Evolutionary conservation across 64 coral and sea anemone genomes (phyloP).

Genomic region (Stichodactyla mertensii): DNA sequence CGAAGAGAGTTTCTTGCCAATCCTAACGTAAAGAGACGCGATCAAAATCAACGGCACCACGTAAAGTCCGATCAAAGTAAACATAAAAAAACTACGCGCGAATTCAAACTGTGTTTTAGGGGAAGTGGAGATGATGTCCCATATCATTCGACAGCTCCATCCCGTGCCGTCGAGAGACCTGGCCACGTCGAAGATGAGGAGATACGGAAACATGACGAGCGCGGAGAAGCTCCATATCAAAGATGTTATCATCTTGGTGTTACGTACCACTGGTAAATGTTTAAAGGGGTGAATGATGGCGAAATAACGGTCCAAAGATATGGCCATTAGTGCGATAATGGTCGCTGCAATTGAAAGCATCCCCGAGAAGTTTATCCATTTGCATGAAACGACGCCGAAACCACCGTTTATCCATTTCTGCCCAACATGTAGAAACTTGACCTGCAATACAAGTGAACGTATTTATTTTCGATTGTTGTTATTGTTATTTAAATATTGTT

Average conservation of each 20-base stretch:
- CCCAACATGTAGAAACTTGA: slow-evolving; percentile 60
- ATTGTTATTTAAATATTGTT: too few species aligned
- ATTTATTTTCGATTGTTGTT: too few species aligned
- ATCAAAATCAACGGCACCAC: slow-evolving; percentile 55
- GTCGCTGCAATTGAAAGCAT: slow-evolving; percentile 66
- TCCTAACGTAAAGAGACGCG: slow-evolving; percentile 46
- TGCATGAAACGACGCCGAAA: slow-evolving; percentile 74
- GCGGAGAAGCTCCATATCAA: slow-evolving; percentile 69
- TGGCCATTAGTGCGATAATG: slow-evolving; percentile 67
- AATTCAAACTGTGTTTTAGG: slow-evolving; percentile 24
- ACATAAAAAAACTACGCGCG: slow-evolving; percentile 63
- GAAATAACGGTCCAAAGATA: slow-evolving; percentile 82
- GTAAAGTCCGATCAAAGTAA: slow-evolving; percentile 60
- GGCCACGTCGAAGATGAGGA: slow-evolving; percentile 65
- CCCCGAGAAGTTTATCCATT: slow-evolving; percentile 77
- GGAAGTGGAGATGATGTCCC: slow-evolving; percentile 35
- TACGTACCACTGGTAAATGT: slow-evolving; percentile 68
- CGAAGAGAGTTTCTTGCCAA: slow-evolving; percentile 64
- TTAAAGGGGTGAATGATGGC: slow-evolving; percentile 84
- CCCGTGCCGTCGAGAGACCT: background rate
- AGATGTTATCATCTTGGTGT: slow-evolving; percentile 80
- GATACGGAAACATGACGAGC: slow-evolving; percentile 57
- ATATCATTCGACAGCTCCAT: slow-evolving; percentile 58
- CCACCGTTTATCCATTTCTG: slow-evolving; percentile 59
- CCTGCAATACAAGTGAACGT: background rate